Percentiles rank a stretch among this genome's conserved stretches.
phyloP scores from a whole-genome alignment of 1,140 invertebrate genomes.

The Trialeurodes vaporariorum region DNA sequence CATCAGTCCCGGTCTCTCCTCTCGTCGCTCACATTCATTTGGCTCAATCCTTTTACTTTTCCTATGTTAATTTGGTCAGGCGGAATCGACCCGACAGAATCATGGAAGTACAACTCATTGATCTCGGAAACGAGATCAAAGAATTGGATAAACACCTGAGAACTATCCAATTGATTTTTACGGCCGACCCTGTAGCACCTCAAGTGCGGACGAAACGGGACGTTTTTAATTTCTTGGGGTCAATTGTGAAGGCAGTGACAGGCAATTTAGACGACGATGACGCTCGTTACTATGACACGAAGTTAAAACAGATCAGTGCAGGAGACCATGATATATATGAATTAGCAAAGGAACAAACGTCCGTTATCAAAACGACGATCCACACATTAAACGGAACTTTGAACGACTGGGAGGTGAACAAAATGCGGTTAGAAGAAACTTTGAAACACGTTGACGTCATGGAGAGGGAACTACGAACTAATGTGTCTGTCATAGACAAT shows the following conservation, averaged over 20 bases:
- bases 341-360: background rate
- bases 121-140: background rate
- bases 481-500: background rate
- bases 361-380: background rate
- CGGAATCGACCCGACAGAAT: background rate
- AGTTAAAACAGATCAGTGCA: background rate
- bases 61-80: background rate
- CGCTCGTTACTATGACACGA: background rate
- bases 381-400: background rate
- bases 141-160: background rate
- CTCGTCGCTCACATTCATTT: background rate
- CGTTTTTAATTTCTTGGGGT: background rate
- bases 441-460: background rate
- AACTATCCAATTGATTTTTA: background rate
- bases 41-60: background rate
- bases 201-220: background rate
- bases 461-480: background rate
- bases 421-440: background rate
- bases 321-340: background rate
- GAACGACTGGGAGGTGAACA: background rate
- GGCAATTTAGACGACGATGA: background rate
- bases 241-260: background rate
- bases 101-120: background rate
- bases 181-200: background rate
- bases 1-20: background rate